A percentile compares a stretch with the other conserved stretches of the same genome.
These are phyloP conservation scores for Leptarthrus brevirostris DNA, from an alignment of 2,888 invertebrate genomes.

Conservation along the genomic window DNA sequence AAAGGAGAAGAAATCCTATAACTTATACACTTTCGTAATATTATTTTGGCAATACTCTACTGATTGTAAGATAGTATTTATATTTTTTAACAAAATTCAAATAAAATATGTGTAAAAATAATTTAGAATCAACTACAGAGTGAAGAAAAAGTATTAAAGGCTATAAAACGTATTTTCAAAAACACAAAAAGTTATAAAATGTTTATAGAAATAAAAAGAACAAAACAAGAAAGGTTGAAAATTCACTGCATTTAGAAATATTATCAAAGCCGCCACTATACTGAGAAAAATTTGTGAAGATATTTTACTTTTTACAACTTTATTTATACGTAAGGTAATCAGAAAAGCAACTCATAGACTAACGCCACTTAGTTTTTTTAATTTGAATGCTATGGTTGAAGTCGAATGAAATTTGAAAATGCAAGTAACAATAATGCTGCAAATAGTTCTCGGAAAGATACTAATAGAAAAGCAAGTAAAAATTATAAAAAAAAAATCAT, in stretches of 20 bases:
- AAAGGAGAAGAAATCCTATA: not conserved
- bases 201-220: slow-evolving; percentile 7
- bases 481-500: slow-evolving; percentile 24
- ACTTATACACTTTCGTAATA: slow-evolving; percentile 33
- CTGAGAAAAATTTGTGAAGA: slow-evolving; percentile 28
- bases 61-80: slow-evolving; percentile 36
- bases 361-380: not conserved
- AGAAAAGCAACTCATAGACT: slow-evolving; percentile 3
- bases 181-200: not conserved
- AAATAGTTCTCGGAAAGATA: slow-evolving; percentile 10
- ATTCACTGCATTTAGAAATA: slow-evolving; percentile 33
- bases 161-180: slow-evolving; percentile 23
- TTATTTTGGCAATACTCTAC: slow-evolving; percentile 29
- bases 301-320: slow-evolving; percentile 37
- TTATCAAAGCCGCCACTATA: slow-evolving; percentile 31
- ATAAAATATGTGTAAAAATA: slow-evolving; percentile 2
- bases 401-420: not conserved
- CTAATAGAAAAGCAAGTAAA: not conserved
- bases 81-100: slow-evolving; percentile 43
- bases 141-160: not conserved
- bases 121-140: slow-evolving; percentile 12
- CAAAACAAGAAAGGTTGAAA: slow-evolving; percentile 11
- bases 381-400: not conserved
- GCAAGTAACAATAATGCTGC: slow-evolving; percentile 21
- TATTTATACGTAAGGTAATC: slow-evolving; percentile 20